A percentile compares a stretch with the other conserved stretches of the same genome.
These are phyloP conservation scores for Syrrhaptes paradoxus DNA, from an alignment of 2,113 vertebrate genomes.

Conservation along the genomic window DNA sequence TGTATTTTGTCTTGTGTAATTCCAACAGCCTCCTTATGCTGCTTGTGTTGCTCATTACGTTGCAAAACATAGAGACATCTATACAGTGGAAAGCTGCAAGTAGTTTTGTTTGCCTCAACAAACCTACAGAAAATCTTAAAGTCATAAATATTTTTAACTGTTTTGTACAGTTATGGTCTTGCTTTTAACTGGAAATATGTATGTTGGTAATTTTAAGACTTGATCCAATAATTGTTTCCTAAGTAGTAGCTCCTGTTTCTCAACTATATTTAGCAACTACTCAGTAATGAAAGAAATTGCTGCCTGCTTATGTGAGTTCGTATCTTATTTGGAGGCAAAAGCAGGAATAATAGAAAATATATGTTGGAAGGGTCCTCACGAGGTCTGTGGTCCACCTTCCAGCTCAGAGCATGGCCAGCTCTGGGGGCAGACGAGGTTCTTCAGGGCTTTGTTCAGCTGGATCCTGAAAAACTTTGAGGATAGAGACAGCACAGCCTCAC, in stretches of 20 bases:
- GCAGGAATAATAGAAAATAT: neutral
- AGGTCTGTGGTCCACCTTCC: neutral
- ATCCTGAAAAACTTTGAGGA: neutral
- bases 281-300: neutral
- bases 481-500: neutral
- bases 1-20: neutral
- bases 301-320: neutral
- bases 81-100: neutral
- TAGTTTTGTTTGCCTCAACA: neutral
- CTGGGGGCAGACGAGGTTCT: neutral
- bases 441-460: neutral
- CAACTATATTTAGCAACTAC: neutral
- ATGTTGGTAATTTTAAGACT: neutral
- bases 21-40: neutral
- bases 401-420: neutral
- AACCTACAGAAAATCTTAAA: neutral
- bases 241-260: neutral
- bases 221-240: neutral
- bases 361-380: neutral
- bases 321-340: neutral
- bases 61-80: neutral
- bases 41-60: rapidly evolving
- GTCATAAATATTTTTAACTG: neutral
- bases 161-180: neutral
- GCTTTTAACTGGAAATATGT: neutral